Conservation (phyloP, 2,888 invertebrate species). For the Terebella lapidaria region DNA sequence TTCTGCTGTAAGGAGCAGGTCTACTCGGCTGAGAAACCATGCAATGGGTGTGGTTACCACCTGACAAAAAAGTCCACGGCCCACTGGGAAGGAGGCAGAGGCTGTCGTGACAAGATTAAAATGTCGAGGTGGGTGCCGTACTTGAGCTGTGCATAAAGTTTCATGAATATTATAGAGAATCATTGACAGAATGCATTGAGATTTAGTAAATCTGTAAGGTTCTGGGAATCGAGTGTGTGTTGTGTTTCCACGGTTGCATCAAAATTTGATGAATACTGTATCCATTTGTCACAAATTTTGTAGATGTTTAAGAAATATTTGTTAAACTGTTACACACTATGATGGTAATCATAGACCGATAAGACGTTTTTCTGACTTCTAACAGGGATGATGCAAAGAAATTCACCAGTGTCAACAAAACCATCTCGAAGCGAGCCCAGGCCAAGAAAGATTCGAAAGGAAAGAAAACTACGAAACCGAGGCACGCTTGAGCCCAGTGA, state of each 20-base stretch:
- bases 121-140: constrained; percentile 53
- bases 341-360: too few species aligned
- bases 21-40: constrained; percentile 44
- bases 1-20: constrained; percentile 56
- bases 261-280: not conserved
- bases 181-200: too few species aligned
- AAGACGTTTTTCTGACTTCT: constrained; percentile 3
- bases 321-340: too few species aligned
- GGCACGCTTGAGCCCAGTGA: too few species aligned
- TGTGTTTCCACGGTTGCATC: not conserved
- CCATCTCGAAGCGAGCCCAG: constrained; percentile 35
- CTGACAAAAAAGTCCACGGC: constrained; percentile 42
- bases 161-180: too few species aligned
- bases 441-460: constrained; percentile 21
- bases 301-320: too few species aligned
- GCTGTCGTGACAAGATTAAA: constrained; percentile 52
- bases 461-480: constrained; percentile 16
- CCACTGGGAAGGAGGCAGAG: constrained; percentile 56
- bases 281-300: not conserved
- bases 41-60: constrained; percentile 38
- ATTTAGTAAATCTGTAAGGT: too few species aligned
- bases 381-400: constrained; percentile 42
- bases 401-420: constrained; percentile 41
- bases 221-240: too few species aligned
- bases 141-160: too few species aligned